Conservation (phyloP, 2,888 invertebrate species). For the Patella caerulea region DNA sequence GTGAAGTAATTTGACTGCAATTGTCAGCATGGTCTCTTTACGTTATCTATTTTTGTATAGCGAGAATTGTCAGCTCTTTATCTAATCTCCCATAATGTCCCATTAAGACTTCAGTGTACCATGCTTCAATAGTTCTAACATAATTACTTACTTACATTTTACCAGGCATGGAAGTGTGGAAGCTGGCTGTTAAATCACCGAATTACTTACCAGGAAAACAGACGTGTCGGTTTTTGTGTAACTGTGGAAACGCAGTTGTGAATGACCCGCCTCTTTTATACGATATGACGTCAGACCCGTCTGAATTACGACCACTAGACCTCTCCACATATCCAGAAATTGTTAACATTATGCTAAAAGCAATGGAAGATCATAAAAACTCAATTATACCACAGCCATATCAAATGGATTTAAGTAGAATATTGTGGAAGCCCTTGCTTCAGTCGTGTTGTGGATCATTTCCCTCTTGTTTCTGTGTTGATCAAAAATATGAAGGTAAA, state of each 20-base stretch:
- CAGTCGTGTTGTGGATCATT: constrained; percentile 70
- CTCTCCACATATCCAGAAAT: constrained; percentile 34
- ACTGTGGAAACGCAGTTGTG: constrained; percentile 58
- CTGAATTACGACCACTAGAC: constrained; percentile 69
- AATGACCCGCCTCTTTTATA: constrained; percentile 72
- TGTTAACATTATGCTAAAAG: constrained; percentile 43
- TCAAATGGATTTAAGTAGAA: constrained; percentile 55
- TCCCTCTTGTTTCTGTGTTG: constrained; percentile 61
- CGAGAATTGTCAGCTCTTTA: too few species aligned
- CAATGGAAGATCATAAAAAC: constrained; percentile 49
- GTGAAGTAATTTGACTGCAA: too few species aligned
- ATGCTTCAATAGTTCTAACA: too few species aligned
- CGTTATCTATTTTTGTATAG: too few species aligned
- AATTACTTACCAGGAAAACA: constrained; percentile 60
- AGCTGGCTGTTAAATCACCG: constrained; percentile 65
- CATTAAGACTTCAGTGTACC: too few species aligned
- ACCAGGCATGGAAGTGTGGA: constrained; percentile 61
- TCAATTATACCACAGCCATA: constrained; percentile 51
- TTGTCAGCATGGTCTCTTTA: too few species aligned
- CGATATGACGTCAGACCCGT: constrained; percentile 72
- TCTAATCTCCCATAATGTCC: too few species aligned
- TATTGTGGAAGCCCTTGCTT: constrained; percentile 66
- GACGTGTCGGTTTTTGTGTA: constrained; percentile 59
- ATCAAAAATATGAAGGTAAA: constrained; percentile 28
- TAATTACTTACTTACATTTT: neutral